phyloP scores from a whole-genome alignment of 2,888 invertebrate genomes.

The Tipula confusa region DNA sequence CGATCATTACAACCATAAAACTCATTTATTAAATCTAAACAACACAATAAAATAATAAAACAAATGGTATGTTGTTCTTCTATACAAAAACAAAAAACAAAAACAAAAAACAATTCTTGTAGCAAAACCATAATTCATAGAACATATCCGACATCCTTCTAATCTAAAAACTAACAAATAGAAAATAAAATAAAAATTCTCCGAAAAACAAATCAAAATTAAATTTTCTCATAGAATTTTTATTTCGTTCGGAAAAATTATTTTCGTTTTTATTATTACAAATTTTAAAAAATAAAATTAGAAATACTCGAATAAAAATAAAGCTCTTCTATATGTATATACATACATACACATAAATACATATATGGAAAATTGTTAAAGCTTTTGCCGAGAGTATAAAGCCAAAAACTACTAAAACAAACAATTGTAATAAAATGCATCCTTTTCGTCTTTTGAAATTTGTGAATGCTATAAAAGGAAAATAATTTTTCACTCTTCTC shows the following conservation, averaged over 20 bases:
- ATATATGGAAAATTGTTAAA: not conserved
- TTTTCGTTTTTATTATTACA: not conserved
- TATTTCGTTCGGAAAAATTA: not conserved
- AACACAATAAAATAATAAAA: not conserved
- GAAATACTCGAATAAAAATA: not conserved
- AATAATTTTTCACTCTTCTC: not conserved
- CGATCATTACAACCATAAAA: constrained; percentile 12
- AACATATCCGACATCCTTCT: constrained; percentile 1
- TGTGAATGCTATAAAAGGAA: not conserved
- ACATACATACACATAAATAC: not conserved
- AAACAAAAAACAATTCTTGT: not conserved
- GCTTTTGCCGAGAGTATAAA: not conserved
- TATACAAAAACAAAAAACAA: not conserved
- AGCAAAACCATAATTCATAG: constrained; percentile 1
- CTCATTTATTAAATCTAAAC: constrained; percentile 21
- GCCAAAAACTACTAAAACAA: not conserved
- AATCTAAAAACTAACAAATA: not conserved
- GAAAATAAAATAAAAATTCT: not conserved
- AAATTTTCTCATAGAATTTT: constrained; percentile 6
- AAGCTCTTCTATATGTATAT: not conserved
- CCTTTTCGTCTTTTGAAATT: not conserved
- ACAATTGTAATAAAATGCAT: not conserved
- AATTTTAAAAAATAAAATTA: not conserved
- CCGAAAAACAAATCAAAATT: not conserved
- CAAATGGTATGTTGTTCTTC: not conserved